Evolutionary conservation across 2,113 vertebrate genomes (phyloP).

Genomic region (Cromileptes altivelis): DNA sequence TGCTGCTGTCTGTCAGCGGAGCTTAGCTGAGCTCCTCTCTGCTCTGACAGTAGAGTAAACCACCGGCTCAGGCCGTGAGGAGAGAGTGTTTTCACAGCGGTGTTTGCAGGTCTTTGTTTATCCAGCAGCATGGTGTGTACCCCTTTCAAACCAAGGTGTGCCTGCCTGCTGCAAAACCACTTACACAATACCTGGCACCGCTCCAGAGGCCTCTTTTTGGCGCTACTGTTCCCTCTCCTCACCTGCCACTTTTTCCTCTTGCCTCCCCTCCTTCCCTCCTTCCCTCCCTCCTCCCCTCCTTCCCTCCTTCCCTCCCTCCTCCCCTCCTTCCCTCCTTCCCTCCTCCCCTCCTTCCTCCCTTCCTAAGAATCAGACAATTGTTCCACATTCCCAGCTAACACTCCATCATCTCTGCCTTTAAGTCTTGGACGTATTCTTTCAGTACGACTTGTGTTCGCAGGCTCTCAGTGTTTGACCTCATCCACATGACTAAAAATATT

Average conservation of each 20-base stretch:
- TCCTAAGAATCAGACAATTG: constrained; percentile 6
- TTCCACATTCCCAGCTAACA: background rate
- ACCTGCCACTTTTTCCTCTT: constrained; percentile 30
- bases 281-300: background rate
- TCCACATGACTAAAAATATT: constrained; percentile 76
- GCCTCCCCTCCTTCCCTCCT: background rate
- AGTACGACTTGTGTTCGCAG: constrained; percentile 43
- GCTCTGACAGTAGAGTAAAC: constrained; percentile 24
- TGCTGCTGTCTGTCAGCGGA: constrained; percentile 7
- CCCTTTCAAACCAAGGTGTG: constrained; percentile 58
- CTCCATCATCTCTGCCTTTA: constrained; percentile 39
- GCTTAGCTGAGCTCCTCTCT: constrained; percentile 36
- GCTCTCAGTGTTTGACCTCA: constrained; percentile 60
- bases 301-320: background rate
- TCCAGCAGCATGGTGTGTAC: constrained; percentile 19
- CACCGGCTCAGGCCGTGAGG: constrained; percentile 13
- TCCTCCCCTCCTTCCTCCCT: background rate
- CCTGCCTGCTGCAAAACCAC: constrained; percentile 45
- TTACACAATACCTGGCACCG: constrained; percentile 62
- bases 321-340: constrained; percentile 7
- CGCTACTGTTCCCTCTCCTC: constrained; percentile 20
- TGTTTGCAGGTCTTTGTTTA: constrained; percentile 55
- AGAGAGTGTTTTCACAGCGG: constrained; percentile 36
- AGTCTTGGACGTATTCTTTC: constrained; percentile 25
- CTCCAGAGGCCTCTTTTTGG: constrained; percentile 46